Evolutionary conservation across 2,797 vertebrate genomes (phyloP).

Genomic region (Calcarius lapponicus): DNA sequence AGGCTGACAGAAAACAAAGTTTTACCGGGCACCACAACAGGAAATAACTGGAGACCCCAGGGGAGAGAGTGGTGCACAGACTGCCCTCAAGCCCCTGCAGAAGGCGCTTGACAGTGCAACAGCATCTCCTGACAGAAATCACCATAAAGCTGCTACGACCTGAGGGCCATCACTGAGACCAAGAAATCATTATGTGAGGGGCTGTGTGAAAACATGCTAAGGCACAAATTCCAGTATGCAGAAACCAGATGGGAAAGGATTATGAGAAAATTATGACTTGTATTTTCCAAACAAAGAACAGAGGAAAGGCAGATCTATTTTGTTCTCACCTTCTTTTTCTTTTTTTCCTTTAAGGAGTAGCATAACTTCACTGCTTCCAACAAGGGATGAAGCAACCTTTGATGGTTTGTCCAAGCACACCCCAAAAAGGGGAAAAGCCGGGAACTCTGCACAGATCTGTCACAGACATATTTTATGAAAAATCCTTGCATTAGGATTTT

Average conservation of each 20-base stretch:
- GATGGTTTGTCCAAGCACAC: neutral
- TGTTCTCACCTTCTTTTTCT: neutral
- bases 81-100: neutral
- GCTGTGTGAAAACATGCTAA: neutral
- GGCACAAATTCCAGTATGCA: neutral
- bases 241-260: neutral
- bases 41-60: neutral
- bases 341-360: neutral
- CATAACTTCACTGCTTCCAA: neutral
- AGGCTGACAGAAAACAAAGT: neutral
- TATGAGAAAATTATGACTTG: neutral
- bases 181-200: neutral
- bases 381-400: neutral
- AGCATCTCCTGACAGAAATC: neutral
- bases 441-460: neutral
- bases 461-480: too few relatives aligned
- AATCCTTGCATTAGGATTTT: too few relatives aligned
- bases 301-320: neutral
- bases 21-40: rapidly evolving
- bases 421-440: neutral
- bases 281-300: neutral
- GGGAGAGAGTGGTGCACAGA: neutral
- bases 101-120: neutral
- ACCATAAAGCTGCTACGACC: neutral
- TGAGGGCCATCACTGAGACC: neutral